Evolutionary conservation across 1,140 invertebrate species (phyloP).

Genomic region (Parapsyche elsis): DNA sequence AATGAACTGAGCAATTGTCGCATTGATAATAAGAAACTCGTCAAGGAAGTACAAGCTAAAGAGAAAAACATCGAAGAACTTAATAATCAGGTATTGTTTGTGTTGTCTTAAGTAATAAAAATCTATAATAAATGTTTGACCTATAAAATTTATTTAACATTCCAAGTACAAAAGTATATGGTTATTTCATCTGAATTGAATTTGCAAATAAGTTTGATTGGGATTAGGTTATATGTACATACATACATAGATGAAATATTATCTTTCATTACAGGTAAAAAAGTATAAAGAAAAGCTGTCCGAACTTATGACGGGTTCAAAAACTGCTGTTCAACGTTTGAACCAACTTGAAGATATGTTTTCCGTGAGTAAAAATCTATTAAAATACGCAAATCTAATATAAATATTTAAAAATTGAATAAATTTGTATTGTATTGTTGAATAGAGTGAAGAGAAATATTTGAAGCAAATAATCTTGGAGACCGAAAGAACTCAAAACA

Average conservation of each 20-base stretch:
- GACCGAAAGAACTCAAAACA: constrained; percentile 64
- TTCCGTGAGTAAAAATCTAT: constrained; percentile 62
- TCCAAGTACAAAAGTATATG: too few relatives aligned
- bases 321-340: constrained; percentile 63
- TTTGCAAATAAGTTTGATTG: not conserved
- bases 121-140: too few relatives aligned
- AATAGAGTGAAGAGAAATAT: constrained; percentile 65
- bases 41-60: constrained; percentile 3
- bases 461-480: constrained; percentile 60
- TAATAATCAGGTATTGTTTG: constrained; percentile 10
- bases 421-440: constrained; percentile 17
- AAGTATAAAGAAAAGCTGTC: constrained; percentile 62
- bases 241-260: not conserved
- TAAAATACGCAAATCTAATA: not conserved
- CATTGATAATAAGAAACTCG: constrained; percentile 1
- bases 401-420: not conserved
- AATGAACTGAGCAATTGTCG: constrained; percentile 21
- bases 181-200: too few relatives aligned
- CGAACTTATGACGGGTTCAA: constrained; percentile 63
- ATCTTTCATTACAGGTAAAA: constrained; percentile 58
- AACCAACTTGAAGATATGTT: constrained; percentile 65
- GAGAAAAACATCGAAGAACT: constrained; percentile 15
- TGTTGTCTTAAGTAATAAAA: not conserved
- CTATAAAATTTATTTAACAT: too few relatives aligned
- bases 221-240: not conserved